Base-by-base conservation (phyloP, 2,797 vertebrate genomes). In the Picus viridis region DNA sequence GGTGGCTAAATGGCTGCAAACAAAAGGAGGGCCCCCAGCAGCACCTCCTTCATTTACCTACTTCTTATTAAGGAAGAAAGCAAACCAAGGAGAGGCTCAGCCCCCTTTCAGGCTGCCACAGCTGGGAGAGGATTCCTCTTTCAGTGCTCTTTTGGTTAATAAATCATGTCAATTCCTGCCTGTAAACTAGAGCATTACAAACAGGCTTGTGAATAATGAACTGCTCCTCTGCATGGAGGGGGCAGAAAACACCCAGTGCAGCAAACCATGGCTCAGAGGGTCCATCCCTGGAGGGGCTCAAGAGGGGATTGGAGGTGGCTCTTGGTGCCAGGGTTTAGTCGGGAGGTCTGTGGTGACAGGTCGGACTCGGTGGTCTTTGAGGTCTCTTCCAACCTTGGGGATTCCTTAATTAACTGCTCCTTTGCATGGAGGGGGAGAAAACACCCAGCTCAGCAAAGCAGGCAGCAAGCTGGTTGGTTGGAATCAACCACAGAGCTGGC, bases 121-220 rank as follows among this genome's bases (percentile, higher is more conserved):
- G 56, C 58, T 43, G 3, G 77, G 88, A 43, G 64, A 95, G 69
- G 30, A 74, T 81, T 92, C 51, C 68, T 72, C 92, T 95, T 76
- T 12, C 78, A 91, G 88, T 86, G 82, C 69, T 88, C 69, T 94
- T 94, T 94, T 68, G 41, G 89, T 96, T 86, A 95, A 96, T 94
- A 95, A 96, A 96, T 97, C 90, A 91, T 94, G 94, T 63, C 87
- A 94, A 94, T 82, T 85, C 78, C 78, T 78, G 89, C 80, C 19
- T 93, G 88, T 92, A 96, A 96, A 94, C 89, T 57, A 76, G 83
- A 95, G 80, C 92, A 83, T 84, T 94, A 95, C 90, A 91, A 92
- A 43, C 88, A 81, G 67, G 57, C 84, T 95, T 78, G 75, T 96
- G 78, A 96, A 97, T 96, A 94, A 97, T 95, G 96, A 93, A 97